Conservation (phyloP, 2,888 invertebrate species). For the Stenodema calcarata region DNA sequence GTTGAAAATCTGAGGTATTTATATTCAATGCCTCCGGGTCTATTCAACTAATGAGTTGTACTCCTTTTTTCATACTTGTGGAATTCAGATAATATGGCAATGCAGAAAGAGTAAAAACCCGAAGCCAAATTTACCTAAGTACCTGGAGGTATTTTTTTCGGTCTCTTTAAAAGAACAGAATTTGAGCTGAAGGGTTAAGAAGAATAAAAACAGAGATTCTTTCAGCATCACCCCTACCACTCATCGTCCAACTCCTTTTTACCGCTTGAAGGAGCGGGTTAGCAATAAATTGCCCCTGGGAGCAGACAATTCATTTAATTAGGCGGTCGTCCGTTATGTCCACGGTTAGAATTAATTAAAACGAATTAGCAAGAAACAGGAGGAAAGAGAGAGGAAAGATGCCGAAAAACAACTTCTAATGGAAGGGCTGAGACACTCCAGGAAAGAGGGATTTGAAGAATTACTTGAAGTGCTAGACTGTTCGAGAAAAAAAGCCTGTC, state of each 20-base stretch:
- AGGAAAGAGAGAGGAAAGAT: not conserved
- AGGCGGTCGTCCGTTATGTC: conserved; percentile 21
- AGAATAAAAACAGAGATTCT: not conserved
- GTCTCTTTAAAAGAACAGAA: not conserved
- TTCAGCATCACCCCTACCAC: not conserved
- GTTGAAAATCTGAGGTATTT: no score
- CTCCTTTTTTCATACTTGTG: no score
- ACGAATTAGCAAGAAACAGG: conserved; percentile 18
- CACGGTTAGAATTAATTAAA: conserved; percentile 15
- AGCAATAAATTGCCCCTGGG: conserved; percentile 23
- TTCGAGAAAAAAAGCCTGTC: not conserved
- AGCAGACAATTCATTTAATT: conserved; percentile 35
- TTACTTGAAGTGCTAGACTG: not conserved
- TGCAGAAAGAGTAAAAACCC: no score
- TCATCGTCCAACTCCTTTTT: not conserved
- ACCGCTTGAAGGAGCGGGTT: not conserved
- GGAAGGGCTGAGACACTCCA: not conserved
- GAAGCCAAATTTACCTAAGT: no score
- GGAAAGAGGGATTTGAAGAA: not conserved
- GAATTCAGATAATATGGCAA: no score
- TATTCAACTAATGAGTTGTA: no score
- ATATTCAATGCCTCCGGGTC: no score
- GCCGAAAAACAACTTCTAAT: not conserved
- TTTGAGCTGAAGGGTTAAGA: not conserved
- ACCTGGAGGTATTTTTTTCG: not conserved